Percentiles rank a stretch among this genome's conserved stretches.
Evolutionary conservation across 2,113 vertebrate species (phyloP).

Genomic region (Nymphicus hollandicus): DNA sequence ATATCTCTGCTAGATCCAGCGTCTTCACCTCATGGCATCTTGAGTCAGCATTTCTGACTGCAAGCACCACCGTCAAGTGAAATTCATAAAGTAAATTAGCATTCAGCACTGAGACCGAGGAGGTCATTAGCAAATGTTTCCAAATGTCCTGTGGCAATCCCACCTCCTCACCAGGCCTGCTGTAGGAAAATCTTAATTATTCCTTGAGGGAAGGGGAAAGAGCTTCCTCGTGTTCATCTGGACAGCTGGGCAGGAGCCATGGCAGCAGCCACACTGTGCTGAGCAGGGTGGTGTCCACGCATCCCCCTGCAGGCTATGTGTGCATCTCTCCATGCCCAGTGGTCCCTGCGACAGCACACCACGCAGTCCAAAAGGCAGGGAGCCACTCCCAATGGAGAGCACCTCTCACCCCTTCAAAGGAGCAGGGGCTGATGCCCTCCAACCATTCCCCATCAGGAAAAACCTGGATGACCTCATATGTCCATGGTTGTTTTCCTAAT

Average conservation of each 20-base stretch:
- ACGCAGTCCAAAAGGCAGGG: fast-evolving
- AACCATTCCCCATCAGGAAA: neutral
- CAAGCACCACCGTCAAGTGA: neutral
- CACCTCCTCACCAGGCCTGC: neutral
- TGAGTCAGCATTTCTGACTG: constrained; percentile 47
- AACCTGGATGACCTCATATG: fast-evolving
- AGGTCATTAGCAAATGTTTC: constrained; percentile 7
- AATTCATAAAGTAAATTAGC: constrained; percentile 18
- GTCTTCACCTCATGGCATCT: neutral
- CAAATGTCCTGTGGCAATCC: neutral
- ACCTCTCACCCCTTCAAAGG: neutral
- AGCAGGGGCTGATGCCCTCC: neutral
- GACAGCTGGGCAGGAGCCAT: neutral
- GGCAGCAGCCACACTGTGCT: neutral
- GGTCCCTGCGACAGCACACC: neutral
- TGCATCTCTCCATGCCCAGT: neutral
- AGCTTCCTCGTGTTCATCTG: neutral
- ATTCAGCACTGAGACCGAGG: neutral
- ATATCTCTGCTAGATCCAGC: neutral
- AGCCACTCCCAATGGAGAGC: neutral
- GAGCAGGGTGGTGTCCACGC: fast-evolving
- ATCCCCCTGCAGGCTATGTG: fast-evolving
- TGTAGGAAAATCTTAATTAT: constrained; percentile 14
- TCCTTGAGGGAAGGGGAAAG: neutral
- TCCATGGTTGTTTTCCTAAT: neutral